phyloP scores from a whole-genome alignment of 2,113 vertebrate species.

The Larimichthys polyactis region DNA sequence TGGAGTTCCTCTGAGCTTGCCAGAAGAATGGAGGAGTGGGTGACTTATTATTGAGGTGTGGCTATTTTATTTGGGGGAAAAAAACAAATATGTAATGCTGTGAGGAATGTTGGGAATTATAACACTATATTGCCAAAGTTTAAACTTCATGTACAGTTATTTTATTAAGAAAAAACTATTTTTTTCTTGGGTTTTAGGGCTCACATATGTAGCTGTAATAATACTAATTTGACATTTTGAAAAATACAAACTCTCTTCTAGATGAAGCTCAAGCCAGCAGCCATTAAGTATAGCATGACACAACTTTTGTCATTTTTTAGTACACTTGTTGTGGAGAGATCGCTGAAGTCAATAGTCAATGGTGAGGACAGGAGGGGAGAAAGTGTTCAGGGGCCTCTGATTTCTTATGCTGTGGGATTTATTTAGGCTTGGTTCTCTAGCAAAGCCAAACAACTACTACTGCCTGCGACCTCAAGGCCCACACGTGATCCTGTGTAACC shows the following conservation, averaged over 20 bases:
- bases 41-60: constrained; percentile 52
- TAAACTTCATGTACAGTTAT: not conserved
- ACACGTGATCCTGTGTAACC: too few species aligned
- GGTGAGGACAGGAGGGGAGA: too few species aligned
- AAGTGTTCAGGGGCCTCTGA: too few species aligned
- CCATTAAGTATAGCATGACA: too few species aligned
- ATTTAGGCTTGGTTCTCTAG: too few species aligned
- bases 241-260: not conserved
- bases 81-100: not conserved
- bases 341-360: too few species aligned
- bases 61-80: not conserved
- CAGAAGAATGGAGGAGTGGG: constrained; percentile 7
- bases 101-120: not conserved
- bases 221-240: not conserved
- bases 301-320: too few species aligned
- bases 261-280: too few species aligned
- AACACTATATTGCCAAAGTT: not conserved
- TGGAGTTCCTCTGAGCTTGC: constrained; percentile 10
- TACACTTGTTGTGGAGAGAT: too few species aligned
- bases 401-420: too few species aligned
- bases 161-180: not conserved
- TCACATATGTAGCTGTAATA: not conserved
- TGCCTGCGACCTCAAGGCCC: too few species aligned
- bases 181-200: not conserved
- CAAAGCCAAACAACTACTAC: too few species aligned